Evolutionary conservation across 2,797 vertebrate species (phyloP).

Genomic region (Sebastes melanostomus): DNA sequence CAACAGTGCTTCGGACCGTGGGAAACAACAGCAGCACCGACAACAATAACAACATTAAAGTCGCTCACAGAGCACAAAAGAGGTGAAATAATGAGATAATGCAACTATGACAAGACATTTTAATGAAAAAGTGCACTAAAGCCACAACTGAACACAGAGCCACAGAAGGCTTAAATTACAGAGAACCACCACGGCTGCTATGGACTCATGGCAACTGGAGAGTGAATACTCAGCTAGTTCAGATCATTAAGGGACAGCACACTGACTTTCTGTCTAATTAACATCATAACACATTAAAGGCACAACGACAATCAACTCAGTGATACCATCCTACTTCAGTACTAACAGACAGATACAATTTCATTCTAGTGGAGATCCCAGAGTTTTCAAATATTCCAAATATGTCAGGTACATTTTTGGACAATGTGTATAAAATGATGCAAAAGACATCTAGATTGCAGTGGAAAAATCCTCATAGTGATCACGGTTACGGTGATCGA

Average conservation of each 20-base stretch:
- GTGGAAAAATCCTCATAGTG: no score
- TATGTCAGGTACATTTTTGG: background rate
- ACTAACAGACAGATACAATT: background rate
- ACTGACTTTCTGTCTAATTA: background rate
- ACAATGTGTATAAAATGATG: background rate
- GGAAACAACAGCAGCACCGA: conserved; percentile 31
- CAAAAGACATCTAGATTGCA: background rate
- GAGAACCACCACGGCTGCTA: background rate
- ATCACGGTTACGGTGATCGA: no score
- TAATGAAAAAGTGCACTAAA: conserved; percentile 27
- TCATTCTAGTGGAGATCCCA: background rate
- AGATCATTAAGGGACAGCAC: conserved; percentile 6
- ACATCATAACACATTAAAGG: background rate
- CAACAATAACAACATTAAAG: background rate
- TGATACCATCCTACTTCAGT: background rate
- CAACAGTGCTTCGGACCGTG: conserved; percentile 13
- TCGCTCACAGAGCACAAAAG: background rate
- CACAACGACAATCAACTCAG: background rate
- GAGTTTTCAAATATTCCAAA: background rate
- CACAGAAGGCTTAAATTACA: conserved; percentile 5
- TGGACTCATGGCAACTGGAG: background rate
- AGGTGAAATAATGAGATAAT: conserved; percentile 15
- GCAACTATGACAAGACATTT: conserved; percentile 8
- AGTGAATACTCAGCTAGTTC: background rate
- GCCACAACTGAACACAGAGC: conserved; percentile 4